phyloP scores from a whole-genome alignment of 2,888 invertebrate species.

The Eueremaeus valkanovi region DNA sequence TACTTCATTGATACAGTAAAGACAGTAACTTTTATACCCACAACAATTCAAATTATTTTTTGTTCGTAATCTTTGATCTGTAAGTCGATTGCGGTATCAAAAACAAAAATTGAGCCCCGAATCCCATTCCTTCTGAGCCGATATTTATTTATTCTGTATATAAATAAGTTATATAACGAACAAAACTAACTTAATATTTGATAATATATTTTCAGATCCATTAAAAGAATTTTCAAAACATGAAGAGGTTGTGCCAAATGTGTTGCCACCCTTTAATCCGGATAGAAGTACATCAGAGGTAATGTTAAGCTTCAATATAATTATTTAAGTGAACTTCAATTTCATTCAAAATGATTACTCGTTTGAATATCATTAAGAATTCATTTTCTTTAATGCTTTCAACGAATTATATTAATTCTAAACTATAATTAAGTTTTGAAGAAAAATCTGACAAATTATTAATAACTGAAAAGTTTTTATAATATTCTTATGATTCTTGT shows the following conservation, averaged over 20 bases:
- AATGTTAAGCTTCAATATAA: neutral
- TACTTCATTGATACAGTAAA: too few species aligned
- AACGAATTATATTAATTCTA: too few species aligned
- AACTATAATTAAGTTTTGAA: neutral
- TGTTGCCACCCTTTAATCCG: neutral
- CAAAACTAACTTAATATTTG: neutral
- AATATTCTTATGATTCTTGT: too few species aligned
- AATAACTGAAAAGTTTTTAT: neutral
- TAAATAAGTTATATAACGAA: too few species aligned
- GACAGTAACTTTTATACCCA: too few species aligned
- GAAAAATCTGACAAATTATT: neutral
- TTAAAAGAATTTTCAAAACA: conserved; percentile 19
- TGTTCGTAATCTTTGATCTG: too few species aligned
- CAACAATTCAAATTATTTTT: too few species aligned
- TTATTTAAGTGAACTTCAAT: neutral
- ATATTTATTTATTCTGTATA: too few species aligned
- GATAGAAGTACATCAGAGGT: neutral
- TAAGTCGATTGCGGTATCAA: too few species aligned
- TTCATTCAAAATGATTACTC: neutral
- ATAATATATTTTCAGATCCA: conserved; percentile 25
- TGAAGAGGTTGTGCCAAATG: neutral
- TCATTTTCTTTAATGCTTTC: neutral
- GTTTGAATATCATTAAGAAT: neutral
- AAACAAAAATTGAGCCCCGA: too few species aligned
- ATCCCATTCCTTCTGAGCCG: too few species aligned